A percentile compares a stretch with the other conserved stretches of the same genome.
Evolutionary conservation across 2,797 vertebrate species (phyloP).

Genomic region (Emys orbicularis): DNA sequence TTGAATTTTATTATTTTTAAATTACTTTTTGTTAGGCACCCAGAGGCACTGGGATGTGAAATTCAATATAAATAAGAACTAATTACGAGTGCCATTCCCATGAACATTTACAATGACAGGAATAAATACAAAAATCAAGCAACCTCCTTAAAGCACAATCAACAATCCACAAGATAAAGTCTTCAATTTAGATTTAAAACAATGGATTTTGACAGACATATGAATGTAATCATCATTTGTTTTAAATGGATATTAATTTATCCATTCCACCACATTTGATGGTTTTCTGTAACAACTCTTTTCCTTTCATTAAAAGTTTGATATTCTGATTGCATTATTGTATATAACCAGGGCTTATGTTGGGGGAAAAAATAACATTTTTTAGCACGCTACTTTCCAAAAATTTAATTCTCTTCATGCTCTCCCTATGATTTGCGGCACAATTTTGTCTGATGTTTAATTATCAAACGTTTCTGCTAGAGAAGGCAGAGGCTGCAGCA

Average conservation of each 20-base stretch:
- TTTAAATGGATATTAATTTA: neutral
- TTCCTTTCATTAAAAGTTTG: neutral
- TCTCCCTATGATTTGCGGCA: neutral
- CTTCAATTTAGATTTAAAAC: neutral
- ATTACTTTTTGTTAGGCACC: neutral
- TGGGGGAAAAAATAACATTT: neutral
- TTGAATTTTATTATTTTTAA: neutral
- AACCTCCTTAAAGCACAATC: neutral
- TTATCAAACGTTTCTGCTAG: neutral
- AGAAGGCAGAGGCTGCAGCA: neutral
- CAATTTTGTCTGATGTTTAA: neutral
- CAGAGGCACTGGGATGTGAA: neutral
- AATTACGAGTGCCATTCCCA: neutral
- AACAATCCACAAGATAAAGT: neutral
- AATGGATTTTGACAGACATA: neutral
- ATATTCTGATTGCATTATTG: neutral
- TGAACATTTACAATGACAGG: neutral
- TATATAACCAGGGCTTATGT: neutral
- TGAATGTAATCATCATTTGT: neutral
- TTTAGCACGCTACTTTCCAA: neutral
- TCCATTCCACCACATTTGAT: neutral
- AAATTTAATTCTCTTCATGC: neutral
- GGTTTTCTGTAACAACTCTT: no score
- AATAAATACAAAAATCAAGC: fast-evolving
- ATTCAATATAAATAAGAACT: fast-evolving